A percentile compares a stretch with the other conserved stretches of the same genome.
Evolutionary conservation across 1,140 invertebrate species (phyloP).

Genomic region (Pseudomyrmex dendroicus): DNA sequence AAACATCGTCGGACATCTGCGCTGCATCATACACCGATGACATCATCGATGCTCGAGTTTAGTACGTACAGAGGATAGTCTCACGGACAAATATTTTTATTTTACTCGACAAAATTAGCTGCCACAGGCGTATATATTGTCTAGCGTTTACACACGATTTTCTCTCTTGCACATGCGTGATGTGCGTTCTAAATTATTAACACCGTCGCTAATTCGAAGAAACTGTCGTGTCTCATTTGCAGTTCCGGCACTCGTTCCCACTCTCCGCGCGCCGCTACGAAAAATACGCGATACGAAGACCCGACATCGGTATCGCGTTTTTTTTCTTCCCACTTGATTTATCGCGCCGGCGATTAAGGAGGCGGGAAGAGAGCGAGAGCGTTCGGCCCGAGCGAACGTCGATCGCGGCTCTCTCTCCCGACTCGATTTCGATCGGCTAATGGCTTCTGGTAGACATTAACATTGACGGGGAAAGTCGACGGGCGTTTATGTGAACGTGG

Average conservation of each 20-base stretch:
- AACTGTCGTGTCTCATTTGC: neutral
- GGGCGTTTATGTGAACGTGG: slow-evolving; percentile 78
- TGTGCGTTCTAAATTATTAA: too few relatives aligned
- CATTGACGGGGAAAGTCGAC: slow-evolving; percentile 79
- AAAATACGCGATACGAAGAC: slow-evolving; percentile 31
- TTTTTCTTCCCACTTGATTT: slow-evolving; percentile 71
- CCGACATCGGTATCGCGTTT: slow-evolving; percentile 35
- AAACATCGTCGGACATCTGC: neutral
- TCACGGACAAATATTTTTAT: neutral
- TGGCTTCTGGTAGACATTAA: slow-evolving; percentile 79
- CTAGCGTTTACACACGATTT: too few relatives aligned
- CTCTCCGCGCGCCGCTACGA: too few relatives aligned
- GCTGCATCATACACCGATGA: neutral
- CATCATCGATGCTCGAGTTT: neutral
- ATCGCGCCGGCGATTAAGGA: slow-evolving; percentile 77
- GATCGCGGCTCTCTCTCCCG: slow-evolving; percentile 62
- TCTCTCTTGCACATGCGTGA: too few relatives aligned
- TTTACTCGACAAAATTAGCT: neutral
- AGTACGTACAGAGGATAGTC: neutral
- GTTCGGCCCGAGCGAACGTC: slow-evolving; percentile 65
- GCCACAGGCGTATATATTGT: neutral
- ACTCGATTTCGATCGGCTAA: slow-evolving; percentile 79
- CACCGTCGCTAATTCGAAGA: too few relatives aligned
- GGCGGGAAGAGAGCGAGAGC: slow-evolving; percentile 50
- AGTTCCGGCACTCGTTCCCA: too few relatives aligned